Conservation (phyloP, 2,888 invertebrate species). For the Eristalis intricaria region DNA sequence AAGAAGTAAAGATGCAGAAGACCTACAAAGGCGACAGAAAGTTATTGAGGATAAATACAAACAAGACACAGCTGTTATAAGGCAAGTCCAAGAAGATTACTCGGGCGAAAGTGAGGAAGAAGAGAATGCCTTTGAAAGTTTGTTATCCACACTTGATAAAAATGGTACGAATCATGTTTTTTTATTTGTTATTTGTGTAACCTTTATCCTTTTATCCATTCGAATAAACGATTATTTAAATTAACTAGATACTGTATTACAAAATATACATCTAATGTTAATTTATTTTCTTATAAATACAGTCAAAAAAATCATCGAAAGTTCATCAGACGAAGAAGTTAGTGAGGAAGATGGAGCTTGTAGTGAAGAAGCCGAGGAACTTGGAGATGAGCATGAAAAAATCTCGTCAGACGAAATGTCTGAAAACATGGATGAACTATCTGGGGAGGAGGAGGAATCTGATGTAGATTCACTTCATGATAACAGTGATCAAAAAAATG, state of each 20-base stretch:
- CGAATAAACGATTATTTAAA: no score
- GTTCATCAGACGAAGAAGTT: constrained; percentile 68
- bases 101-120: constrained; percentile 77
- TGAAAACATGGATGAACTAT: constrained; percentile 53
- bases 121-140: constrained; percentile 82
- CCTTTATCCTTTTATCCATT: background rate
- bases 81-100: constrained; percentile 20
- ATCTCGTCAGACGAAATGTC: constrained; percentile 23
- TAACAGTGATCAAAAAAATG: constrained; percentile 25
- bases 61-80: constrained; percentile 27
- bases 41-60: constrained; percentile 72
- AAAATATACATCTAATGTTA: no score
- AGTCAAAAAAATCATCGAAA: constrained; percentile 64
- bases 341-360: constrained; percentile 2
- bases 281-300: background rate
- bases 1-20: constrained; percentile 78
- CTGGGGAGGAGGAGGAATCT: background rate
- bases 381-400: background rate
- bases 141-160: constrained; percentile 82
- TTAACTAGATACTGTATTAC: no score
- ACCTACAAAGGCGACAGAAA: constrained; percentile 74
- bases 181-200: background rate
- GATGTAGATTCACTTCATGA: background rate
- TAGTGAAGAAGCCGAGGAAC: constrained; percentile 62
- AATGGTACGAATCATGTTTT: constrained; percentile 39